Base-by-base conservation (phyloP, 1,140 invertebrate species). In the Cecropterus lyciades region DNA sequence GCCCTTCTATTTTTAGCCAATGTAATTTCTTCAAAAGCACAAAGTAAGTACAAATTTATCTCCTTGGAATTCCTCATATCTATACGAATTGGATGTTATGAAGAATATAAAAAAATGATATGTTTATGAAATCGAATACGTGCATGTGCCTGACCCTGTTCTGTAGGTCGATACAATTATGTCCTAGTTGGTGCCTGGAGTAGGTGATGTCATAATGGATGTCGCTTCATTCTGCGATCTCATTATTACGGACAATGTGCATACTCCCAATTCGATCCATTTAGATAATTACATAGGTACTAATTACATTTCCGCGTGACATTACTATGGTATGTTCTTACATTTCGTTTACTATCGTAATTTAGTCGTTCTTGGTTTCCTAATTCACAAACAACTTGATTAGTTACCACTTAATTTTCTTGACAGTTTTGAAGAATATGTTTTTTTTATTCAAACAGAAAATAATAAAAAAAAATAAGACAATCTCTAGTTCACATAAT, bases 1-100 rank as follows among this genome's bases (percentile, higher is more conserved):
- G 78, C 75, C 30, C 74, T 82, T 75, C 84, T 86, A 85, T 85
- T 85, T 82, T 78, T 85, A 84, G 78, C 79, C 46, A 75, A 49
- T 71, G 75, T 71, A 65, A 75, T 73, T 73, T 70, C 81, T 15
- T 73, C 78, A 59, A 69, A 77, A 69, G 77, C 76, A 65, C 79
- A 84, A 76, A 84, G 83, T 85, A 69, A 85, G 83, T 85, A 65
- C 14, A 45, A 52, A 52, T 45, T 40, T 52, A 6, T 24, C 10
- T 42, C 3, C 33, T 16, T 11, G 0, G 27, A 49, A 52, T 64
- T 27, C n/a, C 43, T 10, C 5, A 43, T 24, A 57, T 42, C 10
- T 20, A 57, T 51, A 13, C 9, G 5, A 33, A 42, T 42, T 24
- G 33, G 11, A 2, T 17, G 14, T 62, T 0, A 30, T n/a, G 1